Percentiles rank a stretch among this genome's conserved stretches.
phyloP scores from a whole-genome alignment of 1,140 invertebrate species.

The Conus betulinus region DNA sequence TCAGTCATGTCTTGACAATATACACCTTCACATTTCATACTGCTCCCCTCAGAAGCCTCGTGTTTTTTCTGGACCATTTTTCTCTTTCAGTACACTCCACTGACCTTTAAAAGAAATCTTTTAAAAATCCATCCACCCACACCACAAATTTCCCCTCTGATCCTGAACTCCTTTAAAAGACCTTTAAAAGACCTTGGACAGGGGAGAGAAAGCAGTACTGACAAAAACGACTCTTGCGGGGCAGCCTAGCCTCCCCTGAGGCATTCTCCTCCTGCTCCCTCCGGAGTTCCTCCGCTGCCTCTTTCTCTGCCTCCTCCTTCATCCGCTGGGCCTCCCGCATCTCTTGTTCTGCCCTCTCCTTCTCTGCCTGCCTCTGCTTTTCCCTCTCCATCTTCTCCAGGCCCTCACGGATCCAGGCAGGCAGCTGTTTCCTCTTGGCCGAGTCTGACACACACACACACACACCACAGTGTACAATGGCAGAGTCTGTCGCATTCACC shows the following conservation, averaged over 20 bases:
- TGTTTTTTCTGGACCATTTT: no score
- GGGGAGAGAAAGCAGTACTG: constrained; percentile 72
- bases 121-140: no score
- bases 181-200: no score
- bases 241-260: constrained; percentile 73
- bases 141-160: no score
- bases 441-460: background rate
- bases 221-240: constrained; percentile 90
- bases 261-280: constrained; percentile 76
- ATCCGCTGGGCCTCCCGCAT: constrained; percentile 53
- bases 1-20: no score
- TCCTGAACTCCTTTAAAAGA: no score
- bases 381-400: constrained; percentile 98
- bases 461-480: no score
- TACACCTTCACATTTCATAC: no score
- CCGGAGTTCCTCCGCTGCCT: constrained; percentile 76
- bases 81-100: no score
- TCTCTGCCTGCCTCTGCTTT: constrained; percentile 91
- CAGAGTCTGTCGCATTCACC: no score
- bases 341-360: constrained; percentile 66
- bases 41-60: no score
- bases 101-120: no score
- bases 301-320: constrained; percentile 76
- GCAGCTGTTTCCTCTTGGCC: constrained; percentile 89
- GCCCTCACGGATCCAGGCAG: constrained; percentile 96